Evolutionary conservation across 1,140 invertebrate species (phyloP), one percentile per base, ranked within the genome.

Genomic region (Aricia agestis): DNA sequence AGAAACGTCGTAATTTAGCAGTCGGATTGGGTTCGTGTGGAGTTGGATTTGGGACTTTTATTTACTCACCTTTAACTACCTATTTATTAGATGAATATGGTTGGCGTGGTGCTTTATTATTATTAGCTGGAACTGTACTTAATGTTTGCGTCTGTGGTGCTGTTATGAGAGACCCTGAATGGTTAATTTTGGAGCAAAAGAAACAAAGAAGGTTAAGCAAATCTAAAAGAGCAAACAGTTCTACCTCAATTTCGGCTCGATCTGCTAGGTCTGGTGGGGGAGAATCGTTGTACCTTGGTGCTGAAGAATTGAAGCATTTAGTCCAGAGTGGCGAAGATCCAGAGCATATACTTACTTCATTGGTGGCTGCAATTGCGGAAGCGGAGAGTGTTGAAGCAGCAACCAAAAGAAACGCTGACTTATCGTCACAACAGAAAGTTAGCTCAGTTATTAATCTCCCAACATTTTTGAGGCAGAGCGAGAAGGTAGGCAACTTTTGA

Each of bases 11-110:
- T 7, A 97, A 97, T 11, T 93, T 99, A 69, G 98, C 98, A 10
- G 98, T 98, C 6, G 97, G 98, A 1, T 93, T 99, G 19, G 96
- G 97, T 0, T 97, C 98, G 0, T 97, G 97, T 76, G 97, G 97
- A 36, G 97, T 97, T 17, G 96, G 96, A 6, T 94, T 97, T 69
- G 96, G 98, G 13, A 94, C 97, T 0, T 97, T 98, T 82, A 89
- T 98, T 13, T 97, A 98, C 86, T 95, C 97, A 0, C 97, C 97
- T 0, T 88, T 97, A 77, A 96, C 95, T 2, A 93, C 94, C 42
- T 94, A 92, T 86, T 94, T 94, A 73, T 93, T 98, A 25, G 92
- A 94, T 70, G 93, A 95, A 52, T 98, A 94, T 86, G 95, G 95
- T 10, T 98, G 98, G 97, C 93, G 97, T 73, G 96, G 97, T n/a